Conservation (phyloP, 2,888 invertebrate species). For the Caenorhabditis macrosperma region DNA sequence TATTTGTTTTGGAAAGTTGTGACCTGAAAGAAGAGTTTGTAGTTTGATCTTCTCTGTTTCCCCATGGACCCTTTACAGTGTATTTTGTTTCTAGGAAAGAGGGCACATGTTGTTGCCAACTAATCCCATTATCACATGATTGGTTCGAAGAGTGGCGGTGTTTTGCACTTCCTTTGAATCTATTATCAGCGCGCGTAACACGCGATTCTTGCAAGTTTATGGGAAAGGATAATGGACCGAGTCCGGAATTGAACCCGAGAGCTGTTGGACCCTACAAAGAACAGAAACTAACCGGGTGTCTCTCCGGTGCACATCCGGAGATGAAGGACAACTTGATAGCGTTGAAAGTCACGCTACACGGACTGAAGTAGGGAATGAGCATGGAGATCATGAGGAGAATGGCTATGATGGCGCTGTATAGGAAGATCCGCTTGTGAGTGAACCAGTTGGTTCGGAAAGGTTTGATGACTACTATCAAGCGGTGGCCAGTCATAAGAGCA, state of each 20-base stretch:
- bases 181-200: no score
- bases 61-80: no score
- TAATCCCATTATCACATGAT: no score
- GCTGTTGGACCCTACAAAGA: no score
- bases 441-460: slow-evolving; percentile 3
- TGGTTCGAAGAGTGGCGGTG: no score
- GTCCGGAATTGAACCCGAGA: no score
- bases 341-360: neutral
- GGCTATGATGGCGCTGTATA: slow-evolving; percentile 10
- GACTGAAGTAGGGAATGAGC: slow-evolving; percentile 14
- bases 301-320: slow-evolving; percentile 25
- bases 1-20: slow-evolving; percentile 13
- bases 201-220: no score
- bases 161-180: no score
- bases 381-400: neutral
- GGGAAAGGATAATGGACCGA: no score
- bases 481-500: neutral
- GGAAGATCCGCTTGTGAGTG: neutral
- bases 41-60: no score
- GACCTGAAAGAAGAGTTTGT: neutral
- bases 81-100: no score
- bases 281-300: slow-evolving; percentile 22
- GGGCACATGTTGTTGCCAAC: no score
- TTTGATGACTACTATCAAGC: neutral
- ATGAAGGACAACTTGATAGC: neutral